These are phyloP conservation scores for Lontra canadensis DNA, from an alignment of 2,113 vertebrate genomes.

Conservation along the genomic window DNA sequence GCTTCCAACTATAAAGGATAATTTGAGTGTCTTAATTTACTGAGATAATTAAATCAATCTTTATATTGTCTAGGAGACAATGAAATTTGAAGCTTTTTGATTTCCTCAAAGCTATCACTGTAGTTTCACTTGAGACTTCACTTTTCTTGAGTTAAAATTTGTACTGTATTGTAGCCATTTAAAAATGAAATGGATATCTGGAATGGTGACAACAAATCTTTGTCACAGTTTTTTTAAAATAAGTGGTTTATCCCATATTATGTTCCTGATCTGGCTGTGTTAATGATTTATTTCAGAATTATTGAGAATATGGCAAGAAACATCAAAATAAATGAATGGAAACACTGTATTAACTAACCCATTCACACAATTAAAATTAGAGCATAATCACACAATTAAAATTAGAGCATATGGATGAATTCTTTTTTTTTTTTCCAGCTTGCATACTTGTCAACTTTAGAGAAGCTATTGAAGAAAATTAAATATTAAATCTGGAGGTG, in stretches of 20 bases:
- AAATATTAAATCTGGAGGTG: background rate
- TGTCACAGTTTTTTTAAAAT: constrained; percentile 6
- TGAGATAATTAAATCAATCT: background rate
- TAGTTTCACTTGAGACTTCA: background rate
- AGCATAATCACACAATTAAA: constrained; percentile 41
- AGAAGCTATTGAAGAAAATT: background rate
- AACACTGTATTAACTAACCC: background rate
- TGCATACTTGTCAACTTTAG: constrained; percentile 28
- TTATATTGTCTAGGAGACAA: background rate
- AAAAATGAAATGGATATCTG: background rate
- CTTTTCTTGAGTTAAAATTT: background rate
- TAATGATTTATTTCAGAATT: constrained; percentile 48
- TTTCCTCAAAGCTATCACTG: background rate
- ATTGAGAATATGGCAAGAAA: background rate
- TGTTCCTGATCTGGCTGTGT: background rate
- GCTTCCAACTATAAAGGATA: background rate
- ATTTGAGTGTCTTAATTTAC: background rate
- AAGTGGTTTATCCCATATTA: background rate
- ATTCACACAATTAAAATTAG: constrained; percentile 39
- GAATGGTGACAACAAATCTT: background rate
- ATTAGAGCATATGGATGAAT: background rate
- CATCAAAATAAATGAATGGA: constrained; percentile 42
- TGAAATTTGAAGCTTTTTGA: background rate
- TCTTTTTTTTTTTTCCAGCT: constrained; percentile 3
- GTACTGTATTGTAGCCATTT: background rate